Evolutionary conservation across 2,888 invertebrate species (phyloP), one percentile per base, ranked within the genome.

Genomic region (Linyphia triangularis): DNA sequence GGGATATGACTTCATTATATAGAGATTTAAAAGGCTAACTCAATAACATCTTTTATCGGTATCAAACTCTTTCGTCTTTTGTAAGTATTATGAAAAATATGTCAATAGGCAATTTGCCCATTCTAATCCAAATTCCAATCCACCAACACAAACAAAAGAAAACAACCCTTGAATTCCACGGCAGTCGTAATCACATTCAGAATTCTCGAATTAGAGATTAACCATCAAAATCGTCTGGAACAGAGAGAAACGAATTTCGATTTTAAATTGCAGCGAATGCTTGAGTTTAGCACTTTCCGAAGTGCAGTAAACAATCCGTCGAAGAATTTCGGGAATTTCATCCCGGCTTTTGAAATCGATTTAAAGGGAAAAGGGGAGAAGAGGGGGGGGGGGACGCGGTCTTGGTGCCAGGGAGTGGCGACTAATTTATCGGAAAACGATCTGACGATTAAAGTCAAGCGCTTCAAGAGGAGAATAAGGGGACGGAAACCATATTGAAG

Each of bases 381-480:
- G n/a, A n/a, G n/a, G 81, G 67, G 61, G 82, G 70, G 70, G 70
- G 61, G 83, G 72, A 65, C 72, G 73, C 33, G 84, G 75, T 77
- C 75, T n/a, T 33, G 75, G 61, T 57, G 83, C 37, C 28, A 67
- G 67, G 84, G 67, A 75, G 75, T 57, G 75, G 59, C 65, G 84
- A 84, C 84, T 84, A 84, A 84, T 84, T 84, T 84, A 84, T 84
- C 84, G 84, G 84, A 84, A 84, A 84, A 84, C 84, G 84, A 84
- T 84, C 84, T 84, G 28, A 51, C 75, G 84, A 84, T 84, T 84
- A 84, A 84, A 84, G 84, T 84, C 84, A 84, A 84, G 84, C 75
- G 84, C 43, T 67, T 22, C 28, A n/a, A 30, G 19, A 13, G 0
- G n/a, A 22, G 28, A 22, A 28, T 16, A 1, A 33, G 69, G 82